Conservation (phyloP, 2,888 invertebrate species). For the Pheosia tremula region DNA sequence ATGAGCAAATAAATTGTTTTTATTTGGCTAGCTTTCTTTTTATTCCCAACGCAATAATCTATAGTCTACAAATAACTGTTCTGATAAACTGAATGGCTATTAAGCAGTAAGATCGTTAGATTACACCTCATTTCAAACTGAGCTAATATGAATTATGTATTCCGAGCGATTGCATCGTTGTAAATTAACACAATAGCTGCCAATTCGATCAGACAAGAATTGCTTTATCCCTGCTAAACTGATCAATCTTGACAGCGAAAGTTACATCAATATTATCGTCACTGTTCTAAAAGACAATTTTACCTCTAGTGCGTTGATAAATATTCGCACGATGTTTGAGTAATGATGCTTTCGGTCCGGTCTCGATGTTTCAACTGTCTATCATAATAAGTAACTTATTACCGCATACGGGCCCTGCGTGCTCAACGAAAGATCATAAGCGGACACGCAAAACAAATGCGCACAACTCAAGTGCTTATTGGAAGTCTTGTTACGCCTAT, state of each 20-base stretch:
- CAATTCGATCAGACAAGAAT: constrained; percentile 14
- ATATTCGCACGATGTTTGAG: constrained; percentile 18
- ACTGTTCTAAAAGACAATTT: constrained; percentile 21
- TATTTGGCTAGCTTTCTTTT: constrained; percentile 42
- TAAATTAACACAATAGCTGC: constrained; percentile 1
- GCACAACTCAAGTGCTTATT: constrained; percentile 30
- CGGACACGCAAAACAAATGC: constrained; percentile 30
- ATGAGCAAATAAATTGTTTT: constrained; percentile 18
- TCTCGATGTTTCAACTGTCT: constrained; percentile 59
- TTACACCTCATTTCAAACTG: constrained; percentile 32
- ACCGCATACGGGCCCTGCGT: constrained; percentile 43
- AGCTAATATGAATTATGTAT: constrained; percentile 31
- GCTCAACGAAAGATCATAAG: constrained; percentile 44
- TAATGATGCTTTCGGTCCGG: constrained; percentile 28
- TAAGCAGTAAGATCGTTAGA: constrained; percentile 44
- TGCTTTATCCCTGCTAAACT: constrained; percentile 24
- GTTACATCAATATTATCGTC: constrained; percentile 34
- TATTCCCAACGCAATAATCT: constrained; percentile 41
- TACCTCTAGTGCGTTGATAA: constrained; percentile 12
- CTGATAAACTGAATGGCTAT: constrained; percentile 40
- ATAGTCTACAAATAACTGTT: constrained; percentile 41
- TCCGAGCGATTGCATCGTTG: constrained; percentile 14
- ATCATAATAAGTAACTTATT: constrained; percentile 65
- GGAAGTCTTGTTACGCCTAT: constrained; percentile 20
- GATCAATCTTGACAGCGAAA: constrained; percentile 46